Conservation (phyloP, 2,113 vertebrate species). For the Ctenomys sociabilis region DNA sequence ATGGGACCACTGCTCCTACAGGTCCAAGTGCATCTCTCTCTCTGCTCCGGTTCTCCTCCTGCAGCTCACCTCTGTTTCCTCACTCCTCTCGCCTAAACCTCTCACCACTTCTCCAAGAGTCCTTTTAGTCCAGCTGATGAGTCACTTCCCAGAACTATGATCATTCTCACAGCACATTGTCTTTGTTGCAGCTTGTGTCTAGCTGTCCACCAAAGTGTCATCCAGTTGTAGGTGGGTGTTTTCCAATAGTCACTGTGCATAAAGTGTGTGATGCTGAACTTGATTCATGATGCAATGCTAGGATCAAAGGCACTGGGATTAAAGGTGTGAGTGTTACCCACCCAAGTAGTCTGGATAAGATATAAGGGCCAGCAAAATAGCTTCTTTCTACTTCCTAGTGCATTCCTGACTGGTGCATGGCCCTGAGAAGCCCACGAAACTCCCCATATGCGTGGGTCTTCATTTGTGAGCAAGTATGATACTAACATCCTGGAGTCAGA, state of each 20-base stretch:
- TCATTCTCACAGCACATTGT: background rate
- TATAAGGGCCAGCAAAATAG: background rate
- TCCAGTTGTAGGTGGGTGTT: background rate
- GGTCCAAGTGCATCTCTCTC: rapidly evolving
- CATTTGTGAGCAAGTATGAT: background rate
- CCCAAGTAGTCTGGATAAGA: background rate
- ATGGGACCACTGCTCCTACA: background rate
- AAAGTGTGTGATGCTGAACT: background rate
- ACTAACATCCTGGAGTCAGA: too few species aligned
- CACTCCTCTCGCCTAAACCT: background rate
- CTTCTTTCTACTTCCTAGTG: background rate
- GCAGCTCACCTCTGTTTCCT: too few species aligned
- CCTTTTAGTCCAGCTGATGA: background rate
- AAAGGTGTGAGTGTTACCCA: background rate
- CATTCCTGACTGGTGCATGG: background rate
- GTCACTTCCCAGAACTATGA: background rate
- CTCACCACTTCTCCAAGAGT: background rate
- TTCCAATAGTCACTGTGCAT: background rate
- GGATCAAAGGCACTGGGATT: background rate
- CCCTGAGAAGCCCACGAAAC: background rate
- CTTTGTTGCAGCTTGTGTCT: background rate
- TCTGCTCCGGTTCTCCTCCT: background rate
- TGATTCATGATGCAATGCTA: background rate
- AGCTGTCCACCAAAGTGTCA: background rate
- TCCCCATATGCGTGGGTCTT: background rate